Base-by-base conservation (phyloP, 2,113 vertebrate genomes). In the Riparia riparia region DNA sequence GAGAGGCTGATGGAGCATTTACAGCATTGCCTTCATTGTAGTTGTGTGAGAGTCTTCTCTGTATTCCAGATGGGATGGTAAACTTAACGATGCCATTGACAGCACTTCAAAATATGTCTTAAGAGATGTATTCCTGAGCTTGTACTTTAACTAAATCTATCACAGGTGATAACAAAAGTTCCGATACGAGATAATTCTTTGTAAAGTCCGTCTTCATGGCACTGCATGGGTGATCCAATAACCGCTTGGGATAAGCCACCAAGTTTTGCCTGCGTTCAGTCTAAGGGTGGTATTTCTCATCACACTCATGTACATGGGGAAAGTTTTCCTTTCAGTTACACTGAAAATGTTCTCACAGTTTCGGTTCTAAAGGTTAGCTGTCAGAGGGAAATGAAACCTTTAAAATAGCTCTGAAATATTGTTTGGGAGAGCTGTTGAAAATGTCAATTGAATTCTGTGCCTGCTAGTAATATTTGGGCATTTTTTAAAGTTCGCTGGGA, bases 281-380 rank as follows among this genome's bases (percentile, higher is more conserved):
- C 14, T 42, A 26, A 63, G 17, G 14, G 10, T 34, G 17, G 3
- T 44, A 20, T 80, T 92, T 85, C 34, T 68, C 16, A 21, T 76
- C 65, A 28, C 9, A 14, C 3, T 74, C 14, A 0, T 44, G 28
- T 49, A 49, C 0, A 0, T n/a, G 37, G 28, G 51, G 69, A 71
- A 84, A 90, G 32, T 82, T 90, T 90, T 54, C 29, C 39, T 78
- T 92, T 68, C 25, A 42, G 9, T 87, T 90, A 37, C 39, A 47
- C 20, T 54, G 39, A 93, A 81, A 42, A 58, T 82, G 4, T 20
- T 51, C 14, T 47, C 44, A 60, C 2, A 1, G 24, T 90, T 92
- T 85, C 57, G 24, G 11, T 80, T 90, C 24, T 86, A 65, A 71
- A 90, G 10, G 22, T 82, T 51, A 76, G 28, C 10, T 60, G 14